Conservation (phyloP, 2,888 invertebrate genomes). For the Tupiocoris notatus region DNA sequence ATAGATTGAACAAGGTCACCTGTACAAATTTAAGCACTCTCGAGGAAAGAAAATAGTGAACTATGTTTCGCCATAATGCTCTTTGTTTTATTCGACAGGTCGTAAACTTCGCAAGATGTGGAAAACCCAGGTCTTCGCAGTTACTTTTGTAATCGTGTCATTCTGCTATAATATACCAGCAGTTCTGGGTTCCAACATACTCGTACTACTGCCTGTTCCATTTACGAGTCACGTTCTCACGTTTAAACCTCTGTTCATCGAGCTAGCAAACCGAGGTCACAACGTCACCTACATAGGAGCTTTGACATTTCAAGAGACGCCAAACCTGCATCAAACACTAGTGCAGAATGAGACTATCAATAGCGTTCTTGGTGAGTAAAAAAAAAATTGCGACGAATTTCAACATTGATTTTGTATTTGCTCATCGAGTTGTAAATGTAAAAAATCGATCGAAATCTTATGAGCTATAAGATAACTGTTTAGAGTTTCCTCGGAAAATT, state of each 20-base stretch:
- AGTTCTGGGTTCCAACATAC: conserved; percentile 38
- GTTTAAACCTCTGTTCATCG: conserved; percentile 44
- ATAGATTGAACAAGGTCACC: too few species aligned
- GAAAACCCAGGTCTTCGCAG: neutral
- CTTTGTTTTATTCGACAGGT: neutral
- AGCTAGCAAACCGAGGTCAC: conserved; percentile 44
- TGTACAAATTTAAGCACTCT: too few species aligned
- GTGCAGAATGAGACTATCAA: conserved; percentile 1
- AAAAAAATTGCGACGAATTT: too few species aligned
- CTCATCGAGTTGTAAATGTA: too few species aligned
- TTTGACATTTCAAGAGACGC: conserved; percentile 3
- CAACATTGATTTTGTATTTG: too few species aligned
- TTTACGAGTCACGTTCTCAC: conserved; percentile 44
- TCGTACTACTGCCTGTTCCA: conserved; percentile 42
- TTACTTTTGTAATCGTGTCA: neutral
- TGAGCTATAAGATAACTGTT: too few species aligned
- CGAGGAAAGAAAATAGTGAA: too few species aligned
- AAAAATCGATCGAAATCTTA: too few species aligned
- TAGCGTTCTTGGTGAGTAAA: neutral
- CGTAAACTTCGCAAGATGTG: neutral
- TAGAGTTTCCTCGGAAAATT: too few species aligned
- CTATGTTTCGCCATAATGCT: too few species aligned
- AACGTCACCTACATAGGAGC: conserved; percentile 43
- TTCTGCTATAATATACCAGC: neutral
- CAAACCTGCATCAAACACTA: conserved; percentile 13